Base-by-base conservation (phyloP, 2,113 vertebrate genomes). In the Oncorhynchus clarkii region DNA sequence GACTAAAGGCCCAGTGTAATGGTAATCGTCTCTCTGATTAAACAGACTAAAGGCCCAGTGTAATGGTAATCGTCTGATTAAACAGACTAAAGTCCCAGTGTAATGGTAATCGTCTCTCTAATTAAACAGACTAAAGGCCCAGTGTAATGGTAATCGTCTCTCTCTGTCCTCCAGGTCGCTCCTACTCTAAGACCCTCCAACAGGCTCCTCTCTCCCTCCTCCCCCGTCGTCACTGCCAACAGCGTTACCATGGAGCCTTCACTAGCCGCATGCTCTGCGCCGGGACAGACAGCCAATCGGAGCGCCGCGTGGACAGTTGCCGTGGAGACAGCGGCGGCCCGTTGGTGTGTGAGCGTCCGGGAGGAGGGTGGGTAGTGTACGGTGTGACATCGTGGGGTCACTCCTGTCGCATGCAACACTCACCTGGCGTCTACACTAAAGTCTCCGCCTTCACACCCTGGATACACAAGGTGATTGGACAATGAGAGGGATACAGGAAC, bases 301-400 rank as follows among this genome's bases (percentile, higher is more conserved):
- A 94, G 71, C 92, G 74, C n/a, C 95, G 92, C 0, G 96, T 97
- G 74, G 98, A 99, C 85, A 99, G 97, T 90, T 99, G 97, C 80
- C 96, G 98, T 11, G 98, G 98, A 4, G 97, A 99, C 90, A 99
- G 97, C 0, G 97, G 98, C 0, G 98, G 97, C 20, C 98, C 98
- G 0, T 85, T 99, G 74, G 94, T 98, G 92, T 99, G 98, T 7
- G 93, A 98, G 84, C 89, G 94, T 1, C 88, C 91, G 0, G 94
- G 94, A 20, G 94, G 94, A 51, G 94, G 91, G 66, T 99, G 98
- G 98, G 96, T 94, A 2, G 94, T 99, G 20, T 98, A 95, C 0
- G 98, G 98, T 2, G 95, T 99, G 34, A 99, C 98, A 1, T 99
- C 98, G 71, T 99, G 98, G 98, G 98, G 98, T 51, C 94, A 99